Conservation (phyloP, 2,797 vertebrate species). For the Novumbra hubbsi region DNA sequence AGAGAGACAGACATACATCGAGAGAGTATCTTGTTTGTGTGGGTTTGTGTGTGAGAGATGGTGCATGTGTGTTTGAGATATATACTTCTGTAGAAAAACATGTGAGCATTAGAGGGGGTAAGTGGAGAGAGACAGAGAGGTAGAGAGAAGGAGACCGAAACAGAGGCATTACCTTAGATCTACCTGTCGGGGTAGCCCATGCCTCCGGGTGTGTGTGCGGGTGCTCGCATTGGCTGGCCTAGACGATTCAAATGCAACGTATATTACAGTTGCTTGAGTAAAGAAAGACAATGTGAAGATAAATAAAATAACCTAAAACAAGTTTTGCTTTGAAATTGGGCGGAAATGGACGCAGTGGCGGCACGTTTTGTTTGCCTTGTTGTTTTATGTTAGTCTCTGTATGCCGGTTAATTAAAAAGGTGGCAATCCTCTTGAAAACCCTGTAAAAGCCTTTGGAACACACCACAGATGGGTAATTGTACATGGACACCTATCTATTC, state of each 20-base stretch:
- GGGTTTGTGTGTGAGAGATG: neutral
- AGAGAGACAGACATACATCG: neutral
- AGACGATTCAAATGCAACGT: neutral
- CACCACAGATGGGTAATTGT: no score
- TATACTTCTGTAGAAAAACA: no score
- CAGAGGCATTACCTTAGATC: no score
- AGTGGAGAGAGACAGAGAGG: no score
- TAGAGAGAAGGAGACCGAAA: no score
- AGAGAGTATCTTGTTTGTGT: neutral
- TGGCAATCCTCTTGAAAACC: no score
- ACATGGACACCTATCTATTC: no score
- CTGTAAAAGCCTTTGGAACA: no score
- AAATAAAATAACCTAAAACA: no score
- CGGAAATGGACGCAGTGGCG: neutral
- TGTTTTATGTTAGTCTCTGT: neutral
- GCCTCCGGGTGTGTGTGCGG: constrained; percentile 6
- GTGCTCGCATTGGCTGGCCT: neutral
- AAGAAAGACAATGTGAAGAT: neutral
- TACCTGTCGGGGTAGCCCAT: neutral
- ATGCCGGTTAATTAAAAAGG: neutral
- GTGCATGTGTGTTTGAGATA: neutral
- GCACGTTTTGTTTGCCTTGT: neutral
- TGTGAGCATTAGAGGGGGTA: no score
- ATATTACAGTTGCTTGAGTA: neutral
- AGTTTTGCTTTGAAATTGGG: neutral